Base-by-base conservation (phyloP, 2,797 vertebrate genomes). In the Brachyalestes nurse region DNA sequence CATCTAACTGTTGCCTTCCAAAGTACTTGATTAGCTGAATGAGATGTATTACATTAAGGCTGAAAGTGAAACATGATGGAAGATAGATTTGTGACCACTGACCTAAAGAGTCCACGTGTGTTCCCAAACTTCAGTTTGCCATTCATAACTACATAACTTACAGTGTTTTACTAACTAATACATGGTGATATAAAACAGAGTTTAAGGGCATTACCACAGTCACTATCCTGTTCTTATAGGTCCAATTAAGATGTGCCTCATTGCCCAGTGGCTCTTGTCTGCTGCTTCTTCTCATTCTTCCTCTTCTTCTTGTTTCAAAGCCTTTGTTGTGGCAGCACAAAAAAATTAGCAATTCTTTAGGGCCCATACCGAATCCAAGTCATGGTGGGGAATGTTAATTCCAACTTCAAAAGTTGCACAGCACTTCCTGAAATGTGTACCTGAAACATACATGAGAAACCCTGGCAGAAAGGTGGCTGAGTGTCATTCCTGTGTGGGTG, bases 161-260 rank as follows among this genome's bases (percentile, higher is more conserved):
- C 55, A 57, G 2, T 57, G 17, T 28, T 28, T 28, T 28, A 28
- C 28, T 28, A 28, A 28, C 28, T 28, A 28, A 28, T 28, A 28
- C 28, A 3, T 28, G 28, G 28, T 28, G 17, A 58, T n/a, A n/a
- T n/a, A n/a, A 21, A 23, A 60, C 21, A 60, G 58, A 57, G 19
- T 57, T 57, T 60, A 13, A 60, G n/a, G 34, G 21, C 23, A 23
- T 60, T 57, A 21, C n/a, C 19, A 60, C 72, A 80, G 62, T 72
- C 72, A 60, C 51, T 79, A 66, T 42, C 72, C 82, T 79, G 69
- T 78, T 57, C 38, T 78, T 77, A 77, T 71, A 80, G 65, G 65
- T 74, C 73, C 82, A 82, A 82, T 82, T 80, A 80, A 40, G 14
- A 45, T 82, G 64, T 75, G 78, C 60, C 45, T 4, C 40, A 62